Conservation (phyloP, 1,140 invertebrate species). For the Procambarus virginalis region DNA sequence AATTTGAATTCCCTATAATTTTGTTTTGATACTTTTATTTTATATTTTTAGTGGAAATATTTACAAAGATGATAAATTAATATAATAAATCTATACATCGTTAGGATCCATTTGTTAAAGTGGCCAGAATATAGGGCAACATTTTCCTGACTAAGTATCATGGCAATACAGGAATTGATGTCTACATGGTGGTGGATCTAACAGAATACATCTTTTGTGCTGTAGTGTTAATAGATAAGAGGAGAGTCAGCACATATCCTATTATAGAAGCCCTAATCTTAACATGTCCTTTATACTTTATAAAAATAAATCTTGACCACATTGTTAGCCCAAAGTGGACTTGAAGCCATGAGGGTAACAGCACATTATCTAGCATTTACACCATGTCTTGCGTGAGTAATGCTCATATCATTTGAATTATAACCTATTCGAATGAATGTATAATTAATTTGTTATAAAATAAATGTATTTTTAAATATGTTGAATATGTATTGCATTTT, state of each 20-base stretch:
- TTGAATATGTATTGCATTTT: constrained; percentile 63
- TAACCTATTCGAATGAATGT: constrained; percentile 68
- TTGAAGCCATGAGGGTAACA: constrained; percentile 34
- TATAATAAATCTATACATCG: not conserved
- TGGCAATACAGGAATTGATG: constrained; percentile 23
- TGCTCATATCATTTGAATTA: constrained; percentile 69
- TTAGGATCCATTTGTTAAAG: not conserved
- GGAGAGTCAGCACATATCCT: constrained; percentile 51
- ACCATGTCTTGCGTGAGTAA: constrained; percentile 64
- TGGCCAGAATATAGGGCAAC: constrained; percentile 17
- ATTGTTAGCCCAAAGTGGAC: constrained; percentile 19
- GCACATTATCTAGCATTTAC: constrained; percentile 57
- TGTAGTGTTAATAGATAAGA: constrained; percentile 9
- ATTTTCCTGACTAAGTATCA: constrained; percentile 17
- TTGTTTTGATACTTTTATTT: not conserved
- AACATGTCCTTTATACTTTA: constrained; percentile 13
- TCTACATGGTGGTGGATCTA: constrained; percentile 57
- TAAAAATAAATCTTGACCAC: constrained; percentile 8
- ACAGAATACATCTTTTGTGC: constrained; percentile 34
- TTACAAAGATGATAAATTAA: not conserved
- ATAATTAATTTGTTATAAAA: constrained; percentile 69
- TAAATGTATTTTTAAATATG: constrained; percentile 69
- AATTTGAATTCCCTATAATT: not conserved
- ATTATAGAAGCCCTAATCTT: constrained; percentile 35
- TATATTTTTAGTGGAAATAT: not conserved